Conservation (phyloP, 1,140 invertebrate species). For the Scaptomyza pallida region DNA sequence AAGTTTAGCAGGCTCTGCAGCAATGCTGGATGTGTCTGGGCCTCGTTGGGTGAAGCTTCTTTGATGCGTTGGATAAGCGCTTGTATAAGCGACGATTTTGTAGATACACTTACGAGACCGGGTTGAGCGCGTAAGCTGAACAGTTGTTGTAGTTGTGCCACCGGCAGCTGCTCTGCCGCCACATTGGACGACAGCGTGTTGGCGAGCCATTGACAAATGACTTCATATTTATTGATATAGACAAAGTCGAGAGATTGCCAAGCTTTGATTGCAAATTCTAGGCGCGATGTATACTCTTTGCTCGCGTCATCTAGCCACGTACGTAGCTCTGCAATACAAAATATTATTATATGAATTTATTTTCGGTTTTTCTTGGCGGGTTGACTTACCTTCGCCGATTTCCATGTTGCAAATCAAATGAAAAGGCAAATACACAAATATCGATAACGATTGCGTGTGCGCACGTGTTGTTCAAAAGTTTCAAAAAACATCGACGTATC, state of each 20-base stretch:
- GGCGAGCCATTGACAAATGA: slow-evolving; percentile 65
- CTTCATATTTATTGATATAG: slow-evolving; percentile 70
- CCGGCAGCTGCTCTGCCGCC: slow-evolving; percentile 11
- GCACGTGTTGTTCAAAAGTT: slow-evolving; percentile 57
- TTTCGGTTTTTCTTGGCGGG: not conserved
- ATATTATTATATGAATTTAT: not conserved
- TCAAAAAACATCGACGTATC: too few species aligned
- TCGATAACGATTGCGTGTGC: slow-evolving; percentile 25
- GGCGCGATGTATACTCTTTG: slow-evolving; percentile 54
- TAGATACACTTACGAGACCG: slow-evolving; percentile 46
- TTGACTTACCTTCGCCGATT: slow-evolving; percentile 55
- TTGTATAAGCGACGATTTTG: slow-evolving; percentile 46
- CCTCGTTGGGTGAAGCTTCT: not conserved
- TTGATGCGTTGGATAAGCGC: slow-evolving; percentile 12
- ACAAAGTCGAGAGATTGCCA: slow-evolving; percentile 79
- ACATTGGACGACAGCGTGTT: not conserved
- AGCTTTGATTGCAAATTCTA: slow-evolving; percentile 72
- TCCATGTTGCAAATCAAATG: slow-evolving; percentile 45
- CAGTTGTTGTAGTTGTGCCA: slow-evolving; percentile 52
- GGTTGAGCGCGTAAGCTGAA: slow-evolving; percentile 62
- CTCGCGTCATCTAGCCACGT: slow-evolving; percentile 58
- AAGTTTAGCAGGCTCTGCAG: slow-evolving; percentile 48
- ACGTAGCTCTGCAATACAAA: slow-evolving; percentile 54
- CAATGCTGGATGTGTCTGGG: slow-evolving; percentile 23
- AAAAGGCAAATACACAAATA: slow-evolving; percentile 27